Percentiles rank a stretch among this genome's conserved stretches.
Evolutionary conservation across 2,888 invertebrate species (phyloP).

Genomic region (Aphodius sticticus): DNA sequence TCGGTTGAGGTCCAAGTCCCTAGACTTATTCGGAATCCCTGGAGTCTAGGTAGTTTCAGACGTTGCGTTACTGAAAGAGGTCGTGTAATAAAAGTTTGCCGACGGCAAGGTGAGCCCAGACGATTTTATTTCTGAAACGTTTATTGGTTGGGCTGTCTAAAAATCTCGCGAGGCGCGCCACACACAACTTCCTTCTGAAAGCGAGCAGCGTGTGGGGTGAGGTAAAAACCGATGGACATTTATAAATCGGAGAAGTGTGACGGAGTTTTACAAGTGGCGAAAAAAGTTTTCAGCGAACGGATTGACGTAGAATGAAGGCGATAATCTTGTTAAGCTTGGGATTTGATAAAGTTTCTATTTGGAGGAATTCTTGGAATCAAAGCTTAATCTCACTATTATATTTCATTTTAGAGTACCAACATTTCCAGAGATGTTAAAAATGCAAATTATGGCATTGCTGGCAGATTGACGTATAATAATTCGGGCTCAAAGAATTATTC

Average conservation of each 20-base stretch:
- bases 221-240: not conserved
- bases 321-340: not conserved
- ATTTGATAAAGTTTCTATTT: not conserved
- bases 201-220: not conserved
- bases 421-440: too few relatives aligned
- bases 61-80: not conserved
- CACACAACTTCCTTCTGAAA: not conserved
- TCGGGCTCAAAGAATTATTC: too few relatives aligned
- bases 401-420: too few relatives aligned
- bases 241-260: not conserved
- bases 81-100: not conserved
- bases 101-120: not conserved
- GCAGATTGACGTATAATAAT: too few relatives aligned
- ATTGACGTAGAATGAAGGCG: not conserved
- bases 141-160: not conserved
- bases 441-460: too few relatives aligned
- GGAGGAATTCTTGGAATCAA: not conserved
- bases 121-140: not conserved
- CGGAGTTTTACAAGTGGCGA: not conserved
- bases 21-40: not conserved
- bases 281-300: not conserved
- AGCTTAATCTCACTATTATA: not conserved
- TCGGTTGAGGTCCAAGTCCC: not conserved
- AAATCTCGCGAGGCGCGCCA: not conserved
- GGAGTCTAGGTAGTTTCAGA: not conserved